Evolutionary conservation across 2,113 vertebrate species (phyloP), one percentile per base, ranked within the genome.

Genomic region (Nibea coibor): DNA sequence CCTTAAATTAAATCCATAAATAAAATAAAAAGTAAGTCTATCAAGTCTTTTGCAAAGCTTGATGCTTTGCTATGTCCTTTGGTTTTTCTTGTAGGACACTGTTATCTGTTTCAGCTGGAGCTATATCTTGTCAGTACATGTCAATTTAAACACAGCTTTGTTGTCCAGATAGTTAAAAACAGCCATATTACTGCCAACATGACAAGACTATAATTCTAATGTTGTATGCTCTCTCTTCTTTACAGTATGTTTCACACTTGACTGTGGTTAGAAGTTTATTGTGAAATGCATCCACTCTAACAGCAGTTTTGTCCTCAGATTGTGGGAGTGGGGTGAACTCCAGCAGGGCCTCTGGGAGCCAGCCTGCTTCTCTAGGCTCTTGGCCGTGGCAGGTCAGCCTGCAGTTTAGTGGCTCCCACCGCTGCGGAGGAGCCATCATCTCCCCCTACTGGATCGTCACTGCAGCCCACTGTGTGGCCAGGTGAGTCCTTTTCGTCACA

Each of bases 301-400:
- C 14, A 63, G 2, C 53, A 26, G 4, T 50, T 43, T 78, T 56
- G 17, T 79, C 72, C 53, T 11, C 90, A 97, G 97, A 79, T 0
- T 98, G 97, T 0, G 96, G 96, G 0, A 86, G 78, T 0, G 90
- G 95, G 12, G 78, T 20, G 89, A 87, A 93, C 93, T 6, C 56
- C 87, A 51, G 63, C 94, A 0, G 93, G 93, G 10, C 95, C 95
- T 0, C 95, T 94, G 5, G 95, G 94, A 1, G 94, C 94, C 68
- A 95, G 94, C 0, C 10, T 0, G 96, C 96, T 10, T 83, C 82
- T 0, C 89, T 51, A 0, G 90, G 79, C 0, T 91, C 96, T 42
- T 97, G 97, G 96, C 97, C 95, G 0, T 98, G 97, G 97, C 96
- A 97, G 89, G 97, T 95, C 81, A 97, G 96, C 82, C 95, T 98